Conservation (phyloP, 1,140 invertebrate species). For the Drosophila persimilis region DNA sequence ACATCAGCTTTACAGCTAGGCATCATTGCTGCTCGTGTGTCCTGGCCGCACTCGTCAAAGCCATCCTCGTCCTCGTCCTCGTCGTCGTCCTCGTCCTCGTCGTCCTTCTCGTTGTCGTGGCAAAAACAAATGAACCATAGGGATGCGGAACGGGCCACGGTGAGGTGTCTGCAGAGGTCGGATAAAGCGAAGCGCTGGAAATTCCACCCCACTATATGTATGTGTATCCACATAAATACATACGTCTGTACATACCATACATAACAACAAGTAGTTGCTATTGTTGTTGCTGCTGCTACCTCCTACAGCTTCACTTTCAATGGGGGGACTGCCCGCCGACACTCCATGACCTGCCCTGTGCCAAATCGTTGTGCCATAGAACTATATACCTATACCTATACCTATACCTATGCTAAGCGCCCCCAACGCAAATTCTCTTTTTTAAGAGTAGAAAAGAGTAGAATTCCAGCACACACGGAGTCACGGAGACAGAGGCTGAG, state of each 20-base stretch:
- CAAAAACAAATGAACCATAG: constrained; percentile 49
- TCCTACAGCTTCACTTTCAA: constrained; percentile 45
- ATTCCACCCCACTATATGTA: constrained; percentile 1
- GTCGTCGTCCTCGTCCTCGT: constrained; percentile 28
- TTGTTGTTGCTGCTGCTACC: constrained; percentile 35
- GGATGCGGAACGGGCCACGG: constrained; percentile 20
- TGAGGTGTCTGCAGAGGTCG: constrained; percentile 16
- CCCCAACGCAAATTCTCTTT: too few relatives aligned
- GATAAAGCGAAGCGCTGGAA: constrained; percentile 19
- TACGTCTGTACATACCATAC: constrained; percentile 13
- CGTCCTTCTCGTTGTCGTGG: constrained; percentile 37
- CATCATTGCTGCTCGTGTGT: constrained; percentile 37
- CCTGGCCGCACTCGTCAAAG: constrained; percentile 51
- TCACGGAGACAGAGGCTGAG: constrained; percentile 10
- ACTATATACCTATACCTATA: constrained; percentile 22
- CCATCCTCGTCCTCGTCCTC: constrained; percentile 43
- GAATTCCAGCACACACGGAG: constrained; percentile 32
- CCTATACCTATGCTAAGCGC: background rate
- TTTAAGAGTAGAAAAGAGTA: constrained; percentile 5
- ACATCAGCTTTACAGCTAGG: constrained; percentile 72
- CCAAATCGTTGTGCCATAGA: constrained; percentile 22
- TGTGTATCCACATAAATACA: too few relatives aligned
- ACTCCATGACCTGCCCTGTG: constrained; percentile 43
- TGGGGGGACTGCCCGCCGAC: background rate
- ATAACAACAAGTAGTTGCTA: constrained; percentile 57